phyloP scores from a whole-genome alignment of 2,113 vertebrate genomes.

The Cyanoderma ruficeps region DNA sequence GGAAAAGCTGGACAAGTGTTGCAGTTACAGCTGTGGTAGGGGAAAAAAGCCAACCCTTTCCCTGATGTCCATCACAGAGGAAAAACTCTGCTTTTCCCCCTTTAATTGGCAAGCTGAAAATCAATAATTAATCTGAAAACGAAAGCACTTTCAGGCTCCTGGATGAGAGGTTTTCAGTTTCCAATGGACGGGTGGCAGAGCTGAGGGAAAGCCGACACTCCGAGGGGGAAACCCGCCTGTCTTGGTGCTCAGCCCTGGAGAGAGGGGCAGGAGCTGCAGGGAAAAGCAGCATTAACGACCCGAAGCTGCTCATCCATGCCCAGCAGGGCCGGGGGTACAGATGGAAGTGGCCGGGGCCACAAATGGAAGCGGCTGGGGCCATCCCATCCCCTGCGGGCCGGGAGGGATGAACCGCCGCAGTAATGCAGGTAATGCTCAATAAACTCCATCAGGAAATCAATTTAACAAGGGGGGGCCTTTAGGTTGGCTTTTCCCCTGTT shows the following conservation, averaged over 20 bases:
- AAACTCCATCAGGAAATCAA: constrained; percentile 16
- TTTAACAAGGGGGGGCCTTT: background rate
- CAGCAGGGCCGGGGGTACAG: background rate
- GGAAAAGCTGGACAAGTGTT: background rate
- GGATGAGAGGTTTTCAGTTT: background rate
- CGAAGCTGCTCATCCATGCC: background rate
- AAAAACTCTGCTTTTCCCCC: background rate
- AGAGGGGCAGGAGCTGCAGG: rapidly evolving
- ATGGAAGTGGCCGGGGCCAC: background rate
- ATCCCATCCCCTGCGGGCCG: background rate
- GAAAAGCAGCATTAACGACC: background rate
- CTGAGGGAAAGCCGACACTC: background rate
- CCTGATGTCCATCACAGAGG: background rate
- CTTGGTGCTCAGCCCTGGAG: background rate
- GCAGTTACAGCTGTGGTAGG: background rate
- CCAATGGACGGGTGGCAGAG: background rate
- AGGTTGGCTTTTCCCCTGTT: background rate
- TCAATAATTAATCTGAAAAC: background rate
- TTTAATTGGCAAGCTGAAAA: background rate
- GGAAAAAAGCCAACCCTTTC: rapidly evolving
- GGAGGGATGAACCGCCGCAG: background rate
- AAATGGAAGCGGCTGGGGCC: background rate
- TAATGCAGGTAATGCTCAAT: background rate
- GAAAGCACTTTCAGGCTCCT: background rate
- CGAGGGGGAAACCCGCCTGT: background rate